Percentiles rank a stretch among this genome's conserved stretches.
Conservation (phyloP, 2,797 vertebrate species). For the Phrynocephalus vlangalii region DNA sequence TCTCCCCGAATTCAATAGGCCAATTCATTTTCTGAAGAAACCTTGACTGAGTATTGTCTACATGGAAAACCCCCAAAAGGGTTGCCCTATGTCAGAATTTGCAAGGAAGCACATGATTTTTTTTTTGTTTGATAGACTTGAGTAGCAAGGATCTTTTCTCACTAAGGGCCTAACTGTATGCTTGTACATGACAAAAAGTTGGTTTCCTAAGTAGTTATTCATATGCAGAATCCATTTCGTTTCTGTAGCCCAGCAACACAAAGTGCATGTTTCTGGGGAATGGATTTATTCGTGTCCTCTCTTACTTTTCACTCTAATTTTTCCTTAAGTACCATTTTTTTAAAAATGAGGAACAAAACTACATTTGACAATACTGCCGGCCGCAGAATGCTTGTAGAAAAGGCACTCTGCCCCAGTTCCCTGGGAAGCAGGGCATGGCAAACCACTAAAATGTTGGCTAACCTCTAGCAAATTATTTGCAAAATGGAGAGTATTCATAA, state of each 20-base stretch:
- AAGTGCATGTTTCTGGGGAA: background rate
- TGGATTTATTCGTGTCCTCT: background rate
- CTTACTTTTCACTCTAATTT: background rate
- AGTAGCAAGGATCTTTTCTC: background rate
- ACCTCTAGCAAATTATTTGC: constrained; percentile 35
- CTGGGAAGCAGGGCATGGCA: constrained; percentile 19
- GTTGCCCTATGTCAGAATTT: no score
- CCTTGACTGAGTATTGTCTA: no score
- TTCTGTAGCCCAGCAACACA: background rate
- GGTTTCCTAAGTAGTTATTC: background rate
- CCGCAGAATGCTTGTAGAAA: constrained; percentile 28
- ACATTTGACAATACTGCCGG: constrained; percentile 12
- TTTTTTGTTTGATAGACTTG: no score
- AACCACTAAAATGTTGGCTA: constrained; percentile 32
- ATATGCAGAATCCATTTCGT: background rate
- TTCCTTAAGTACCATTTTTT: background rate
- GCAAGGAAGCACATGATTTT: no score
- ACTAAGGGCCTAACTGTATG: background rate
- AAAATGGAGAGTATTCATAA: constrained; percentile 26
- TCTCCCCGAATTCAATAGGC: no score
- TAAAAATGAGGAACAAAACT: constrained; percentile 20
- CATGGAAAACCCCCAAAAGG: no score
- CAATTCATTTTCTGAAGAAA: no score
- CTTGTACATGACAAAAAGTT: background rate
- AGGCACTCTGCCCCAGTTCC: constrained; percentile 10